Evolutionary conservation across 2,888 invertebrate genomes (phyloP).

Genomic region (Pocota personata): DNA sequence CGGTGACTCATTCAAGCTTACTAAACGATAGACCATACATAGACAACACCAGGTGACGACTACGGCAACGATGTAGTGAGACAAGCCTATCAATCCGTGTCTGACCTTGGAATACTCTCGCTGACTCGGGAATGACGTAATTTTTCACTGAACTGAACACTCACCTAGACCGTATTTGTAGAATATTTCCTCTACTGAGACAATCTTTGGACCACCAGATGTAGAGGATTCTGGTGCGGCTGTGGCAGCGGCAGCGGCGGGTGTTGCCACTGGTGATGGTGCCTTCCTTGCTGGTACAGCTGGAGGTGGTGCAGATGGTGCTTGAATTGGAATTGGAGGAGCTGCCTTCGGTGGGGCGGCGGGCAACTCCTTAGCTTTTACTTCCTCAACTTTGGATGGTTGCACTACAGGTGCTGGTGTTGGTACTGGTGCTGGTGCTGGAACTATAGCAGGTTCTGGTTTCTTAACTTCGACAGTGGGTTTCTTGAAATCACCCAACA

Average conservation of each 20-base stretch:
- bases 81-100: constrained; percentile 11
- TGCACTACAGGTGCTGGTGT: constrained; percentile 13
- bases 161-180: constrained; percentile 87
- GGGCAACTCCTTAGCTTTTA: constrained; percentile 49
- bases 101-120: constrained; percentile 71
- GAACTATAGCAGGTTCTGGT: constrained; percentile 61
- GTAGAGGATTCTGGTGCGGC: constrained; percentile 31
- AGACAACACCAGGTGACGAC: constrained; percentile 40
- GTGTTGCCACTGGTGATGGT: constrained; percentile 64
- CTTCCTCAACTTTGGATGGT: constrained; percentile 51
- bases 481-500: constrained; percentile 53
- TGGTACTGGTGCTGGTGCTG: constrained; percentile 51
- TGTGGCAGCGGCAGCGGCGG: constrained; percentile 41
- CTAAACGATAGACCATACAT: constrained; percentile 8
- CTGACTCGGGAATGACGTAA: constrained; percentile 59
- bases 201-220: constrained; percentile 76
- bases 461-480: constrained; percentile 12
- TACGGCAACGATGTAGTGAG: constrained; percentile 20
- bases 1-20: constrained; percentile 37
- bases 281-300: constrained; percentile 60
- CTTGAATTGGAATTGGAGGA: constrained; percentile 39
- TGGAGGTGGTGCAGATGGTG: constrained; percentile 40
- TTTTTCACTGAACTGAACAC: constrained; percentile 79
- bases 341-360: constrained; percentile 61
- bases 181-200: constrained; percentile 86